A percentile compares a stretch with the other conserved stretches of the same genome.
Evolutionary conservation across 2,113 vertebrate species (phyloP).

Genomic region (Setophaga coronata): DNA sequence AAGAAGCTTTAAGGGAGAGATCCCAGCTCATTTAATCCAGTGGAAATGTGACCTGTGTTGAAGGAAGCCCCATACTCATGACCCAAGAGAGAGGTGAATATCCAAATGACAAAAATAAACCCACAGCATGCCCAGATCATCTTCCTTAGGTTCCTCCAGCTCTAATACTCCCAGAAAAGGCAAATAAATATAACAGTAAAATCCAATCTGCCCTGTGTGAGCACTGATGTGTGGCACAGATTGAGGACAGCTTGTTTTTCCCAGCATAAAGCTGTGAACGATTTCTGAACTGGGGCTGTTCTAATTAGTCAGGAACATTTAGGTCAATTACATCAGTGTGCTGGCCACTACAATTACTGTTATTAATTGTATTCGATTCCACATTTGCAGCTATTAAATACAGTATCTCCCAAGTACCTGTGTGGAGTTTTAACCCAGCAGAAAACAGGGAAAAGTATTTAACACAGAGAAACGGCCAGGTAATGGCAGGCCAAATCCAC

Average conservation of each 20-base stretch:
- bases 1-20: background rate
- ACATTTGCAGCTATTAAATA: conserved; percentile 20
- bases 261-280: background rate
- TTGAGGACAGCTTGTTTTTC: background rate
- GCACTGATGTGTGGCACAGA: background rate
- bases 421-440: background rate
- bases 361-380: conserved; percentile 47
- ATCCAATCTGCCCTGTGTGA: background rate
- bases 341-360: background rate
- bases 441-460: background rate
- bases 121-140: background rate
- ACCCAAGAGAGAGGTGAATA: background rate
- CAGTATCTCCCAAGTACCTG: background rate
- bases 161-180: background rate
- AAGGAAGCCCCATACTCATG: background rate
- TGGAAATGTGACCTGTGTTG: background rate
- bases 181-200: background rate
- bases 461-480: background rate
- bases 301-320: conserved; percentile 31
- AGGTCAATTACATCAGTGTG: conserved; percentile 15
- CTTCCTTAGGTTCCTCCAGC: background rate
- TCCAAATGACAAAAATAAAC: background rate
- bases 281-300: conserved; percentile 13
- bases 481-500: background rate
- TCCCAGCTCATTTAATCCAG: background rate